Evolutionary conservation across 2,888 invertebrate genomes (phyloP), one percentile per base, ranked within the genome.

Genomic region (Malachius bipustulatus): DNA sequence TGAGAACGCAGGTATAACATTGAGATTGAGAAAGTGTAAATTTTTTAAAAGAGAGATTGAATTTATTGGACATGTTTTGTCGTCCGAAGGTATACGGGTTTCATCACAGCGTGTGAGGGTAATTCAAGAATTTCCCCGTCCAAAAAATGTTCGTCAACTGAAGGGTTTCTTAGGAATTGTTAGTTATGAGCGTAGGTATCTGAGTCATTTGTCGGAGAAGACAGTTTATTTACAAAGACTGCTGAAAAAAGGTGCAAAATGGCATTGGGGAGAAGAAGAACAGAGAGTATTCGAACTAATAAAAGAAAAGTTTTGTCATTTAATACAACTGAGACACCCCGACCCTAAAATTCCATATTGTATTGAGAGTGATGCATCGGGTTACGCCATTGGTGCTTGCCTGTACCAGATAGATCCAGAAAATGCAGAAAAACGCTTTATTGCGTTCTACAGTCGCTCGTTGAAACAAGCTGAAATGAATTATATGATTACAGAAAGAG

Each of bases 361-460:
- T 27, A 30, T 38, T 11, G 26, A 38, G 26, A 15, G 28, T 3
- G 31, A 35, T 19, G 32, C 33, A 11, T 38, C 29, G 31, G 31
- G 42, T 31, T 4, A 28, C 42, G 10, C 27, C 42, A 6, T 47
- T 35, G 26, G 29, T 32, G 28, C 38, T 33, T 36, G 35, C 30
- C 13, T 38, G 11, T 38, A 30, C 16, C 38, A 38, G 26, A 11
- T 38, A 10, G 10, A 15, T n/a, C 2, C 6, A 6, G 14, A 34
- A 4, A 19, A 14, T 19, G 29, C 14, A 4, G 19, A 30, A 4
- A 28, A 41, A 3, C 3, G 14, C 12, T 26, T 33, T 4, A 38
- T 39, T 13, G 37, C 37, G 4, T 39, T 9, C 15, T 15, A 16
- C 1, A 39, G 39, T 16, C 10, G 34, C 3, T 14, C 24, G 4